A percentile compares a stretch with the other conserved stretches of the same genome.
These are phyloP conservation scores for Chiloscyllium plagiosum DNA, from an alignment of 2,113 vertebrate genomes.

Conservation along the genomic window DNA sequence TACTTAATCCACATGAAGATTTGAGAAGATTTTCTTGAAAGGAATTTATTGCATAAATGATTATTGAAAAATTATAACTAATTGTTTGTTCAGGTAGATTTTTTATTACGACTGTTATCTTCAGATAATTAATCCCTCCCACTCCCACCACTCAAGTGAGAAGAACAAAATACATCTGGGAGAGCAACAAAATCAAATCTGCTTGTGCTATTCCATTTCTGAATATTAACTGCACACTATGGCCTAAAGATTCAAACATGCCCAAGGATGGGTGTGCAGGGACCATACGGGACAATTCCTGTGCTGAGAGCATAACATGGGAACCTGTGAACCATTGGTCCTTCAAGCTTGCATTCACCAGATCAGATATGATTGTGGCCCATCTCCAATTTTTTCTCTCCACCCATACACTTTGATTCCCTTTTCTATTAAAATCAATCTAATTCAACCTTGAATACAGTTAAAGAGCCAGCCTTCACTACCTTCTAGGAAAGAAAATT, in stretches of 20 bases:
- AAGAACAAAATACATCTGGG: neutral
- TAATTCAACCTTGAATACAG: too few species aligned
- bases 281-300: slow-evolving; percentile 40
- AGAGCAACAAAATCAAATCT: neutral
- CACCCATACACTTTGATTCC: too few species aligned
- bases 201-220: neutral
- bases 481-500: too few species aligned
- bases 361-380: too few species aligned
- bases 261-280: slow-evolving; percentile 33
- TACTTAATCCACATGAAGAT: neutral
- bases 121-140: neutral
- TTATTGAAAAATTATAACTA: neutral
- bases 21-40: neutral
- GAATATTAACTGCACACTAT: neutral
- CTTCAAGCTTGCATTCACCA: too few species aligned
- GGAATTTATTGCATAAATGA: neutral
- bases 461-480: too few species aligned
- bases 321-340: too few species aligned
- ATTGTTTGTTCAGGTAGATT: neutral
- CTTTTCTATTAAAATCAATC: too few species aligned
- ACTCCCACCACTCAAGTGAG: neutral
- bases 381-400: too few species aligned
- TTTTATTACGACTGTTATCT: neutral
- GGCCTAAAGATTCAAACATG: slow-evolving; percentile 38
- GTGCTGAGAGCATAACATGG: neutral